Percentiles rank a stretch among this genome's conserved stretches.
Evolutionary conservation across 2,888 invertebrate genomes (phyloP).

Genomic region (Acleris literana): DNA sequence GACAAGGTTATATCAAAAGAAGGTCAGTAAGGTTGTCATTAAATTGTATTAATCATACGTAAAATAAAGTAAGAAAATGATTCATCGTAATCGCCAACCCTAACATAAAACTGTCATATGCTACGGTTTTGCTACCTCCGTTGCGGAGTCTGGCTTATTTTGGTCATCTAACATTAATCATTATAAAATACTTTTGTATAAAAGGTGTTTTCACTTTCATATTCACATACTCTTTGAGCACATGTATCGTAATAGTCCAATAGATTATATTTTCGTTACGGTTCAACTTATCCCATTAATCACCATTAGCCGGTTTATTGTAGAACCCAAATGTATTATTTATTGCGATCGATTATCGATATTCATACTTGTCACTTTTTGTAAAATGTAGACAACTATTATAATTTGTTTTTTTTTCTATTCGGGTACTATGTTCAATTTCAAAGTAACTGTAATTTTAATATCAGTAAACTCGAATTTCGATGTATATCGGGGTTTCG

Average conservation of each 20-base stretch:
- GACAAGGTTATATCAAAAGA: too few relatives aligned
- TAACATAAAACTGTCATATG: too few relatives aligned
- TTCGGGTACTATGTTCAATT: not conserved
- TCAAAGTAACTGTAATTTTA: not conserved
- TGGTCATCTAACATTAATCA: not conserved
- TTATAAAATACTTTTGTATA: not conserved
- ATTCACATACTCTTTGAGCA: not conserved
- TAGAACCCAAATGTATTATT: constrained; percentile 12
- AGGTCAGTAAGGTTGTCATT: too few relatives aligned
- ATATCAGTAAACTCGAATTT: constrained; percentile 9
- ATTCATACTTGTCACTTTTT: not conserved
- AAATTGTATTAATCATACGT: too few relatives aligned
- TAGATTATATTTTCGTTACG: constrained; percentile 27
- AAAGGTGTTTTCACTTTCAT: constrained; percentile 6
- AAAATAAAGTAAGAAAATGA: too few relatives aligned
- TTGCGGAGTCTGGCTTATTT: too few relatives aligned
- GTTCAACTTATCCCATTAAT: constrained; percentile 30
- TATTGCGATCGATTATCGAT: constrained; percentile 14
- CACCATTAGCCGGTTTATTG: constrained; percentile 32
- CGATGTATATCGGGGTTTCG: constrained; percentile 51
- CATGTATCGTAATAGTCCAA: constrained; percentile 18
- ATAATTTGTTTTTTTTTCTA: too few relatives aligned
- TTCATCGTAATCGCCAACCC: too few relatives aligned
- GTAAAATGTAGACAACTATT: not conserved
- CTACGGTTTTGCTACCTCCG: too few relatives aligned